These are phyloP conservation scores for Anoplolepis gracilipes DNA, from an alignment of 1,140 invertebrate species.

Conservation along the genomic window DNA sequence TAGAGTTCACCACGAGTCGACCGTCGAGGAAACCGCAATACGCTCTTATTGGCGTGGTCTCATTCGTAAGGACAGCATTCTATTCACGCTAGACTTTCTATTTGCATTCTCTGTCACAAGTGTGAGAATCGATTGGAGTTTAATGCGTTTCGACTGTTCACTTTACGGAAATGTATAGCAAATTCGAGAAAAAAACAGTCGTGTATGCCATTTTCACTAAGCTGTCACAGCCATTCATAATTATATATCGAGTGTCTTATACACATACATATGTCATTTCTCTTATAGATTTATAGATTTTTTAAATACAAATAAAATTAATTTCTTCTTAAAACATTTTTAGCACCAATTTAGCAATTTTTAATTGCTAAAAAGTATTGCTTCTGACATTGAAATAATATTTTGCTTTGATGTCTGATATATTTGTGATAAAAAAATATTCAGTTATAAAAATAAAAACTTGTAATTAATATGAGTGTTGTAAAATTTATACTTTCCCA, in stretches of 20 bases:
- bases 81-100: slow-evolving; percentile 71
- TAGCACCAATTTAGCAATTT: too few species aligned
- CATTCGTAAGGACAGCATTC: slow-evolving; percentile 68
- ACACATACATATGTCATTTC: neutral
- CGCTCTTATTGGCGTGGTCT: slow-evolving; percentile 73
- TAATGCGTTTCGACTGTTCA: slow-evolving; percentile 61
- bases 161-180: slow-evolving; percentile 33
- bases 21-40: slow-evolving; percentile 46
- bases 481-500: neutral
- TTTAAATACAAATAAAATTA: neutral
- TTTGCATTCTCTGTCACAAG: slow-evolving; percentile 75
- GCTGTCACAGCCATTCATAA: neutral
- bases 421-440: too few species aligned
- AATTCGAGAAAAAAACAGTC: slow-evolving; percentile 32
- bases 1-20: slow-evolving; percentile 35
- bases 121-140: slow-evolving; percentile 75
- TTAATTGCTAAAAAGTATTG: neutral
- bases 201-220: neutral
- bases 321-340: too few species aligned
- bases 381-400: too few species aligned
- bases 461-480: neutral
- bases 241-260: too few species aligned
- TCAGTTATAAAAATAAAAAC: too few species aligned
- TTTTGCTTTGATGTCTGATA: too few species aligned
- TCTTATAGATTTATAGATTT: neutral